Base-by-base conservation (phyloP, 2,888 invertebrate genomes). In the Eupsilia transversa region DNA sequence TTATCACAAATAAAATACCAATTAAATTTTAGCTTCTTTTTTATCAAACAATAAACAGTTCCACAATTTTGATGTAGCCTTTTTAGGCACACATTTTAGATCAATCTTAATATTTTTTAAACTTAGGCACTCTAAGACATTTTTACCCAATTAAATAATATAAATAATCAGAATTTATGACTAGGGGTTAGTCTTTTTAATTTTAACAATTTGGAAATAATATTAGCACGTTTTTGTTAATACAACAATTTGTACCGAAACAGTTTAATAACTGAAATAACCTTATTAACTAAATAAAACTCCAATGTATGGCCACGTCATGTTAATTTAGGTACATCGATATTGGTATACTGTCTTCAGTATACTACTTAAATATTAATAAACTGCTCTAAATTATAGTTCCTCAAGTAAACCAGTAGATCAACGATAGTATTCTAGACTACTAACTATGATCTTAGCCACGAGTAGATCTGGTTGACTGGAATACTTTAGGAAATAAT, bases 161-260 rank as follows among this genome's bases (percentile, higher is more conserved):
- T 54, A 72, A 73, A 56, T 75, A 72, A 76, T 74, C 56, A 63
- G 59, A 80, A 79, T 65, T 85, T 91, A 92, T 92, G 92, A 93
- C 93, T 93, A 93, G 93, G 86, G 79, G 89, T 93, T 93, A 93
- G 92, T 92, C 91, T 91, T 90, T 87, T 88, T 82, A 86, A 82
- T 86, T 82, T 86, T 68, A 79, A 56, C 63, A 84, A 85, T 80
- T 83, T 73, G 70, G 75, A 79, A 79, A 83, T 70, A 72, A 68
- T 49, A 60, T 85, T 87, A 81, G 60, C 76, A 85, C 46, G 74
- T 76, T 66, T 80, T 81, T 71, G 64, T 83, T 83, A 77, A 81
- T 64, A 84, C 72, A 73, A 75, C 61, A 76, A 85, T 84, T 86
- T 88, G 83, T 85, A 85, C 82, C 77, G 33, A 73, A 74, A 74